These are phyloP conservation scores for Stigmatopora argus DNA, from an alignment of 2,113 vertebrate species.

Conservation along the genomic window DNA sequence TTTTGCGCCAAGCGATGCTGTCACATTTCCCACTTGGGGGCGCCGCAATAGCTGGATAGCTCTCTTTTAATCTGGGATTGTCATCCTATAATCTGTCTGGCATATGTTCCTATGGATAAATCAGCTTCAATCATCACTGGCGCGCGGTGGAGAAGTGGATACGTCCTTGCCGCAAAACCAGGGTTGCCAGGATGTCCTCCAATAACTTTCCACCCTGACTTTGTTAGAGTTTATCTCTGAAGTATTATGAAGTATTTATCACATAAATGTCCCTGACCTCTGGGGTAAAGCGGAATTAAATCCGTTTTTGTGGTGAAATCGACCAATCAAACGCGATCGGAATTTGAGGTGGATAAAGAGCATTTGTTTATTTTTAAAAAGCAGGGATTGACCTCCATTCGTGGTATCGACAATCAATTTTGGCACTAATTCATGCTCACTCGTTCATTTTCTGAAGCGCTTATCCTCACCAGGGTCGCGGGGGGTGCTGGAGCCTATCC, in stretches of 20 bases:
- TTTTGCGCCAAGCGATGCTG: slow-evolving; percentile 36
- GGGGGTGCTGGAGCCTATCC: too few relatives aligned
- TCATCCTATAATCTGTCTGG: slow-evolving; percentile 55
- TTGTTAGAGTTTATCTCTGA: slow-evolving; percentile 2
- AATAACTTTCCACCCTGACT: slow-evolving; percentile 14
- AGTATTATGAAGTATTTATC: slow-evolving; percentile 12
- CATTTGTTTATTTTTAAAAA: slow-evolving; percentile 25
- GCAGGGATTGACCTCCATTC: slow-evolving; percentile 63
- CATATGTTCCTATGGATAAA: slow-evolving; percentile 62
- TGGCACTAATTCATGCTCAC: too few relatives aligned
- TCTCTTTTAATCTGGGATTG: slow-evolving; percentile 58
- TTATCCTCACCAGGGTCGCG: too few relatives aligned
- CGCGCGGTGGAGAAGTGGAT: slow-evolving; percentile 33
- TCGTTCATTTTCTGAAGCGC: too few relatives aligned
- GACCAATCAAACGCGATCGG: slow-evolving; percentile 26
- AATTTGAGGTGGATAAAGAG: slow-evolving; percentile 18
- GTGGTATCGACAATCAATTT: too few relatives aligned
- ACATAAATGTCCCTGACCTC: slow-evolving; percentile 13
- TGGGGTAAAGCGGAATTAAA: background rate
- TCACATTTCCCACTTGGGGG: slow-evolving; percentile 45
- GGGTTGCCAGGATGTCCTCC: background rate
- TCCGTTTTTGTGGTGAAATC: too few relatives aligned
- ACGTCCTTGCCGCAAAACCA: slow-evolving; percentile 9
- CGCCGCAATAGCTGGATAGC: slow-evolving; percentile 16
- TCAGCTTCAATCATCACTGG: slow-evolving; percentile 17